Percentiles rank a stretch among this genome's conserved stretches.
Evolutionary conservation across 2,797 vertebrate genomes (phyloP).

Genomic region (Enteromius mattozi): DNA sequence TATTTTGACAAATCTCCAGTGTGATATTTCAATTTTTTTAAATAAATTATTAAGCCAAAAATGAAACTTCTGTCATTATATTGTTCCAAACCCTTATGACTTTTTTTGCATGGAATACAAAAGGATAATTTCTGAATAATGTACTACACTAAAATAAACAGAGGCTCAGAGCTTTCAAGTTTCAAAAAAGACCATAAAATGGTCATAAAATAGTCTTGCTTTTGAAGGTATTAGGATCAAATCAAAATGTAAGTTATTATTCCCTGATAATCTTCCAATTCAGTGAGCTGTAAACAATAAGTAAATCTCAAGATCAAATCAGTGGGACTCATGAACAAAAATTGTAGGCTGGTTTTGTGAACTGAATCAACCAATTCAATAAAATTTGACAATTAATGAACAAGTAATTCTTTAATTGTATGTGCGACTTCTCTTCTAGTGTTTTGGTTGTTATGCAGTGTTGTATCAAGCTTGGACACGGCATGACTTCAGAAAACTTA

Average conservation of each 20-base stretch:
- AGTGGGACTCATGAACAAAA: background rate
- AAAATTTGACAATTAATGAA: background rate
- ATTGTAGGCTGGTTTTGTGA: background rate
- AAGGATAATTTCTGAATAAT: background rate
- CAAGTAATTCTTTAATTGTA: background rate
- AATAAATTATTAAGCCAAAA: background rate
- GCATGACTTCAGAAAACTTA: background rate
- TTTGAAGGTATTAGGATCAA: background rate
- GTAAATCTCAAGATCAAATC: background rate
- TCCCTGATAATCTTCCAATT: background rate
- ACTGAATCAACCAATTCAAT: background rate
- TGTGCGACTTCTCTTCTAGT: background rate
- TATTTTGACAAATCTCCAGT: background rate
- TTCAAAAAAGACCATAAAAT: background rate
- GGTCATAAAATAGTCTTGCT: background rate
- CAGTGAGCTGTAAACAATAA: background rate
- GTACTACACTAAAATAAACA: background rate
- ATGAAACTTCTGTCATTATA: background rate
- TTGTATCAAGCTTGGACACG: background rate
- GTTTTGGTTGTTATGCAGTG: background rate
- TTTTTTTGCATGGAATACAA: background rate
- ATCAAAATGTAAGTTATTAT: background rate
- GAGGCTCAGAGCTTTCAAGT: background rate
- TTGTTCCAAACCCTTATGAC: background rate
- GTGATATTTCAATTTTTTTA: background rate